A percentile compares a stretch with the other conserved stretches of the same genome.
Evolutionary conservation across 2,888 invertebrate genomes (phyloP).

Genomic region (Mimachlamys varia): DNA sequence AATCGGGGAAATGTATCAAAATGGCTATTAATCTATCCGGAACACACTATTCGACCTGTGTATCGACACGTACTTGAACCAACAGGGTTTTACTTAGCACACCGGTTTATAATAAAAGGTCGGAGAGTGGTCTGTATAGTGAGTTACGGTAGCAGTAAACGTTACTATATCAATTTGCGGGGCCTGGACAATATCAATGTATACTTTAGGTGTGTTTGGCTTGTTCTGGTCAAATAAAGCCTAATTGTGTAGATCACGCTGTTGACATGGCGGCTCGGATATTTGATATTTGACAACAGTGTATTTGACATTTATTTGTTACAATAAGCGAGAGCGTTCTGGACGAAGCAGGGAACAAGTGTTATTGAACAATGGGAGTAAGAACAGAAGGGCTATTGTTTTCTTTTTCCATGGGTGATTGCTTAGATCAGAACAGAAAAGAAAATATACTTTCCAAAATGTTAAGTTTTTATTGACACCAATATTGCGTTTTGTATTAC

Average conservation of each 20-base stretch:
- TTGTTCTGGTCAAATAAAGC: background rate
- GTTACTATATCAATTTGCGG: background rate
- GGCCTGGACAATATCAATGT: background rate
- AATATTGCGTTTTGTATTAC: too few species aligned
- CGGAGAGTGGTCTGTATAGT: background rate
- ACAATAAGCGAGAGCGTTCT: background rate
- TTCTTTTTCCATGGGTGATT: background rate
- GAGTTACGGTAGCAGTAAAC: slow-evolving; percentile 15
- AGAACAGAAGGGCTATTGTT: background rate
- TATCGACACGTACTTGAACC: background rate
- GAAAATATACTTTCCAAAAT: background rate
- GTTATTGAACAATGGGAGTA: background rate
- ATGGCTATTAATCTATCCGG: background rate
- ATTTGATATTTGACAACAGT: background rate
- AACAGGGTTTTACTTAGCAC: background rate
- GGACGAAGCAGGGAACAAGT: background rate
- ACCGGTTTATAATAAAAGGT: background rate
- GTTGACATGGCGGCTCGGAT: background rate
- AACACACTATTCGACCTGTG: background rate
- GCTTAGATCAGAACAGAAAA: background rate
- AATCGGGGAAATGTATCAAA: background rate
- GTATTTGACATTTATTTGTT: slow-evolving; percentile 1
- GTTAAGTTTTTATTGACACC: background rate
- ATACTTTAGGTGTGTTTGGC: background rate
- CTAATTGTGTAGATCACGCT: background rate